A percentile compares a stretch with the other conserved stretches of the same genome.
Conservation (phyloP, 2,797 vertebrate genomes). For the Xenentodon cancila region DNA sequence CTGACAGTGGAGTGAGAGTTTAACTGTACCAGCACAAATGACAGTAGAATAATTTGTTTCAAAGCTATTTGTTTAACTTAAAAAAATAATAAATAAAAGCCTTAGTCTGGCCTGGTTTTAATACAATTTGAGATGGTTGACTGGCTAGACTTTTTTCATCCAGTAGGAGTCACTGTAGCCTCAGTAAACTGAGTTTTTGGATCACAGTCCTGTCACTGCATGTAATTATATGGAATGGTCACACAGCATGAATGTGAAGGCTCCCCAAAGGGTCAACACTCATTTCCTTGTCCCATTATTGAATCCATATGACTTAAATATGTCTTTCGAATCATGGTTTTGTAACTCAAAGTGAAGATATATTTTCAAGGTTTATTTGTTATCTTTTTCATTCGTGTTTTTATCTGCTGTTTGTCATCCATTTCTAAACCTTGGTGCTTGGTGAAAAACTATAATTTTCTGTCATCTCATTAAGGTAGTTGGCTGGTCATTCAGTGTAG, state of each 20-base stretch:
- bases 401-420: neutral
- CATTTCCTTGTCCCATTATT: slow-evolving; percentile 35
- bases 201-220: slow-evolving; percentile 5
- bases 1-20: slow-evolving; percentile 29
- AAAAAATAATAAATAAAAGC: no score
- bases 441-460: slow-evolving; percentile 47
- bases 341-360: slow-evolving; percentile 13
- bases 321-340: slow-evolving; percentile 24
- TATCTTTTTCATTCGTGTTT: slow-evolving; percentile 12
- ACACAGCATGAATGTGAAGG: slow-evolving; percentile 16
- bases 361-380: slow-evolving; percentile 19
- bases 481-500: slow-evolving; percentile 52
- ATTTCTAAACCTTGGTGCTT: slow-evolving; percentile 24
- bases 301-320: slow-evolving; percentile 5
- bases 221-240: slow-evolving; percentile 51
- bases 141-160: neutral
- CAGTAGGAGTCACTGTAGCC: slow-evolving; percentile 70
- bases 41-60: neutral
- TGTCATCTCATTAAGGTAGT: slow-evolving; percentile 49
- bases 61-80: slow-evolving; percentile 23
- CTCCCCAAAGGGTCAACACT: slow-evolving; percentile 36
- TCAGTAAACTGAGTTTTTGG: slow-evolving; percentile 26
- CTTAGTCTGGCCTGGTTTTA: neutral
- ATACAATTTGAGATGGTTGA: neutral
- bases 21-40: slow-evolving; percentile 11